These are phyloP conservation scores for Drosophila albomicans DNA, from an alignment of 1,140 invertebrate genomes.

Conservation along the genomic window DNA sequence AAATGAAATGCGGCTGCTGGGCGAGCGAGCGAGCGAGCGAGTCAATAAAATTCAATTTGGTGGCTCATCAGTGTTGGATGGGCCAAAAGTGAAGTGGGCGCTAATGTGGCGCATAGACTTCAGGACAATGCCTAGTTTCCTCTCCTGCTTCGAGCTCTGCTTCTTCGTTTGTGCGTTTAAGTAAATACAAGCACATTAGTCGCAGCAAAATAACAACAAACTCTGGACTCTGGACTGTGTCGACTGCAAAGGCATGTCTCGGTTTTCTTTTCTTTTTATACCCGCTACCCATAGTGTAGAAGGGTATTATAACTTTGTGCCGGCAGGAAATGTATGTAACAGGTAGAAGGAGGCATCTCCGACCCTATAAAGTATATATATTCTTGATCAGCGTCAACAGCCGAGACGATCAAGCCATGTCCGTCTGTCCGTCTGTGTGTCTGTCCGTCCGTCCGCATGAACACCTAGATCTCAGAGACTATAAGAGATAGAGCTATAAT, in stretches of 20 bases:
- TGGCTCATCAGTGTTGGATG: conserved; percentile 64
- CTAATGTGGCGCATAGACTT: conserved; percentile 36
- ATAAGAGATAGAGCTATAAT: too few species aligned
- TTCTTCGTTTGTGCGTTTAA: conserved; percentile 41
- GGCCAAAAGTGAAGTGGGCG: conserved; percentile 46
- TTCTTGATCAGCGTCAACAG: too few species aligned
- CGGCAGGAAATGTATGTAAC: too few species aligned
- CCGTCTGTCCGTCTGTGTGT: too few species aligned
- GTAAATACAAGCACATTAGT: conserved; percentile 59
- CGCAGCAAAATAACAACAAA: conserved; percentile 11
- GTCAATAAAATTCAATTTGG: conserved; percentile 80
- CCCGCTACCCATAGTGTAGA: too few species aligned
- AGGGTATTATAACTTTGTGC: too few species aligned
- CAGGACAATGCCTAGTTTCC: conserved; percentile 12
- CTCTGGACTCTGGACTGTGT: background rate
- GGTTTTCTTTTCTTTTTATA: conserved; percentile 15
- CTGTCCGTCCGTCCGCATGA: too few species aligned
- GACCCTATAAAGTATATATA: too few species aligned
- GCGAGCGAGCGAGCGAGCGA: conserved; percentile 51
- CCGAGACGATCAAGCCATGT: too few species aligned
- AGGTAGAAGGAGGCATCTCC: too few species aligned
- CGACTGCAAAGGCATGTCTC: conserved; percentile 8
- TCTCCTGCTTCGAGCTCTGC: background rate
- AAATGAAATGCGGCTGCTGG: conserved; percentile 46
- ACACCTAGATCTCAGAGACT: too few species aligned